These are phyloP conservation scores for Heliconius hortense DNA, from an alignment of 2,888 invertebrate species.

Conservation along the genomic window DNA sequence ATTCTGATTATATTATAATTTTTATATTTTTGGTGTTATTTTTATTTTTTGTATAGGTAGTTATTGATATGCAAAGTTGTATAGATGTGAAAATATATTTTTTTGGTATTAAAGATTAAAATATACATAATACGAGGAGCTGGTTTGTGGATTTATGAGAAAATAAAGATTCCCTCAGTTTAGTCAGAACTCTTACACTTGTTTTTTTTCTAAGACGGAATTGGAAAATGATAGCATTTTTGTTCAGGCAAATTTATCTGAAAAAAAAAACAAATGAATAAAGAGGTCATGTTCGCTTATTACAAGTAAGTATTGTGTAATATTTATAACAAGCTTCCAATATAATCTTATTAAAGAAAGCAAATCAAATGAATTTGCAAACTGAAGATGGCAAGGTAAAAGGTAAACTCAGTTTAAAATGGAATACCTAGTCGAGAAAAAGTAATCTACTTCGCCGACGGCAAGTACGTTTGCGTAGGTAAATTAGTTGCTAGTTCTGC, in stretches of 20 bases:
- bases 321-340: constrained; percentile 17
- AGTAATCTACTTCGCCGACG: constrained; percentile 52
- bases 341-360: constrained; percentile 34
- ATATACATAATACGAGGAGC: too few species aligned
- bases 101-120: too few species aligned
- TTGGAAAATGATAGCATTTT: too few species aligned
- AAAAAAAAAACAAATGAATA: neutral
- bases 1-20: constrained; percentile 7
- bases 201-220: too few species aligned
- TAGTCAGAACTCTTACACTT: neutral
- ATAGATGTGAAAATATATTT: too few species aligned
- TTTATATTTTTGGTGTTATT: neutral
- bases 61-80: too few species aligned
- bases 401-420: constrained; percentile 50
- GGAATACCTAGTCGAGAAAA: constrained; percentile 50
- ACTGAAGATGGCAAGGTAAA: constrained; percentile 41
- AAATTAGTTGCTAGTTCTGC: constrained; percentile 62
- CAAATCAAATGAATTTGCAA: constrained; percentile 43
- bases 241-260: too few species aligned
- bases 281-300: neutral
- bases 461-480: constrained; percentile 52
- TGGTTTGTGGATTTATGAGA: neutral
- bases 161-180: neutral
- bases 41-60: neutral
- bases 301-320: neutral